Conservation (phyloP, 2,113 vertebrate species). For the Mus musculus region DNA sequence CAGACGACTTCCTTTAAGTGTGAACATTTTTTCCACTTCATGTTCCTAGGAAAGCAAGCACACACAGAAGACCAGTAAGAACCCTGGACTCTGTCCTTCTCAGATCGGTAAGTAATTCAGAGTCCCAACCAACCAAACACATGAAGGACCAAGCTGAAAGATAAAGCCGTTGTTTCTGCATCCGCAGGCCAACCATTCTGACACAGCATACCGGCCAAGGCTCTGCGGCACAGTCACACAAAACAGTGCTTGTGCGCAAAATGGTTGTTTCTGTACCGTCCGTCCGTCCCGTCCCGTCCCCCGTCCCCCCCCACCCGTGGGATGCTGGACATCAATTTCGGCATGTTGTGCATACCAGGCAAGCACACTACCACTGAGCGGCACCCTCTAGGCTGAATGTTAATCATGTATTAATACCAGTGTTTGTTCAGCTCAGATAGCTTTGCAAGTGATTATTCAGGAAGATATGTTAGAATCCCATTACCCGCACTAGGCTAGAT, state of each 20-base stretch:
- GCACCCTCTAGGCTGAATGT: background rate
- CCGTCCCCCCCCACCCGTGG: too few relatives aligned
- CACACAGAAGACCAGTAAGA: background rate
- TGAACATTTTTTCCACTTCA: slow-evolving; percentile 99
- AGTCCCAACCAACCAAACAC: background rate
- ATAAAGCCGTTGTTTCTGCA: background rate
- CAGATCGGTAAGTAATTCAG: background rate
- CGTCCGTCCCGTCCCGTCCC: too few relatives aligned
- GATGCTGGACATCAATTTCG: background rate
- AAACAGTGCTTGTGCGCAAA: background rate
- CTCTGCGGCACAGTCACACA: background rate
- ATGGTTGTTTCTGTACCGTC: background rate
- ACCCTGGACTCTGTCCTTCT: background rate
- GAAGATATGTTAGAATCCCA: background rate
- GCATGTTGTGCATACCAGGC: background rate
- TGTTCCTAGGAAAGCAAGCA: slow-evolving; percentile 91
- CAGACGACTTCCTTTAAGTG: slow-evolving; percentile 94
- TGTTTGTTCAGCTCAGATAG: background rate
- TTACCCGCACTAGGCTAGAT: background rate
- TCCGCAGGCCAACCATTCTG: background rate
- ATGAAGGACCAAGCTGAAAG: background rate
- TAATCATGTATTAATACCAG: background rate
- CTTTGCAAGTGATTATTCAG: background rate
- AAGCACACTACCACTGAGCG: background rate
- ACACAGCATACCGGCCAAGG: background rate